These are phyloP conservation scores for Ceramica pisi DNA, from an alignment of 2,888 invertebrate genomes.

Conservation along the genomic window DNA sequence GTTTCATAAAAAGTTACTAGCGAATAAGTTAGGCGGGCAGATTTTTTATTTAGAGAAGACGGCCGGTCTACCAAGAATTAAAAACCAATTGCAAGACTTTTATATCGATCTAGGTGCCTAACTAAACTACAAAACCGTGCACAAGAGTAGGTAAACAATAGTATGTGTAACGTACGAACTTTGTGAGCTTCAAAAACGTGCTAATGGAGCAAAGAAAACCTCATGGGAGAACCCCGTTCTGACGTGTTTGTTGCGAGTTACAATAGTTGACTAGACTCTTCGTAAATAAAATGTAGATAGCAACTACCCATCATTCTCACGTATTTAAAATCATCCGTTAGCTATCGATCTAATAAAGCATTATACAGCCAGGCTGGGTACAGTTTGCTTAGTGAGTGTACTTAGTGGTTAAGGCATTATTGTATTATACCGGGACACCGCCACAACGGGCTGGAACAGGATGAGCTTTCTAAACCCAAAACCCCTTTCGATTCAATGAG, in stretches of 20 bases:
- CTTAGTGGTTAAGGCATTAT: conserved; percentile 35
- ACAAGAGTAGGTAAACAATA: conserved; percentile 42
- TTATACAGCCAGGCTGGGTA: conserved; percentile 19
- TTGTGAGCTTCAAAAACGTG: conserved; percentile 69
- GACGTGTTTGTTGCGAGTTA: conserved; percentile 68
- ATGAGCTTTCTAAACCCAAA: conserved; percentile 26
- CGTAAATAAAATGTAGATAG: conserved; percentile 8
- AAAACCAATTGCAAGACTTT: conserved; percentile 63
- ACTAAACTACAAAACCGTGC: conserved; percentile 24
- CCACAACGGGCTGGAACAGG: conserved; percentile 8
- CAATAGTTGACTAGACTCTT: conserved; percentile 60
- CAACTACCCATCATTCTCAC: neutral
- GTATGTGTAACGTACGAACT: conserved; percentile 34
- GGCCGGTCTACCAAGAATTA: conserved; percentile 63
- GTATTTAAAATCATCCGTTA: conserved; percentile 17
- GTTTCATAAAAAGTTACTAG: conserved; percentile 83
- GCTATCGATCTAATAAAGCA: conserved; percentile 22
- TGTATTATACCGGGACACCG: conserved; percentile 22
- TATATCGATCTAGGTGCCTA: conserved; percentile 29
- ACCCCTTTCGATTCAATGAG: conserved; percentile 23
- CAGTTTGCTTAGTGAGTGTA: conserved; percentile 46
- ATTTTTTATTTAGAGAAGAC: conserved; percentile 76
- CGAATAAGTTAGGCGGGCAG: conserved; percentile 70
- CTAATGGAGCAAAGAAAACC: conserved; percentile 73
- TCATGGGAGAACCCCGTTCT: conserved; percentile 69